Percentiles rank a stretch among this genome's conserved stretches.
These are phyloP conservation scores for Cyprinus carpio DNA, from an alignment of 2,113 vertebrate species.

Conservation along the genomic window DNA sequence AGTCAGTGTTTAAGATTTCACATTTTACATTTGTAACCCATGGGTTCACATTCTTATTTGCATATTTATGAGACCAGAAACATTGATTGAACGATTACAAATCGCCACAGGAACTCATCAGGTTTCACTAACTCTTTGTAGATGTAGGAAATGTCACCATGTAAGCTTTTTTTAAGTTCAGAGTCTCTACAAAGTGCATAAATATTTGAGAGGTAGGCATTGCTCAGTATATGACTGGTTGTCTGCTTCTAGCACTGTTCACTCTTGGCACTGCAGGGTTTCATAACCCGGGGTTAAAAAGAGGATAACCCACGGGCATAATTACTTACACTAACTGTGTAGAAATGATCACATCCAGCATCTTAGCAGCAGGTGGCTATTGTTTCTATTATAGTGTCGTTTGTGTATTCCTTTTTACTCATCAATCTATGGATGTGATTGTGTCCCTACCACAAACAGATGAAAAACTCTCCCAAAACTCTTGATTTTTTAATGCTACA, in stretches of 20 bases:
- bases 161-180: not conserved
- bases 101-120: not conserved
- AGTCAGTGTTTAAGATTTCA: not conserved
- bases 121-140: not conserved
- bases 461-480: not conserved
- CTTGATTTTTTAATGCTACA: slow-evolving; percentile 39
- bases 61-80: not conserved
- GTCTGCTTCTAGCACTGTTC: not conserved
- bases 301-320: not conserved
- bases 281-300: not conserved
- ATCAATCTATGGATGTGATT: not conserved
- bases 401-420: not conserved
- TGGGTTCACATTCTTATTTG: not conserved
- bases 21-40: not conserved
- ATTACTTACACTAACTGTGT: slow-evolving; percentile 6
- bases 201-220: not conserved
- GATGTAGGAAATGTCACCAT: not conserved
- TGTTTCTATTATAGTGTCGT: not conserved
- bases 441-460: not conserved
- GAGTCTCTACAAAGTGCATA: not conserved
- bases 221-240: slow-evolving; percentile 24
- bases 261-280: not conserved
- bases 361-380: slow-evolving; percentile 7
- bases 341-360: slow-evolving; percentile 2
- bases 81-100: not conserved